These are phyloP conservation scores for Drosophila burlai DNA, from an alignment of 1,140 invertebrate genomes.

Conservation along the genomic window DNA sequence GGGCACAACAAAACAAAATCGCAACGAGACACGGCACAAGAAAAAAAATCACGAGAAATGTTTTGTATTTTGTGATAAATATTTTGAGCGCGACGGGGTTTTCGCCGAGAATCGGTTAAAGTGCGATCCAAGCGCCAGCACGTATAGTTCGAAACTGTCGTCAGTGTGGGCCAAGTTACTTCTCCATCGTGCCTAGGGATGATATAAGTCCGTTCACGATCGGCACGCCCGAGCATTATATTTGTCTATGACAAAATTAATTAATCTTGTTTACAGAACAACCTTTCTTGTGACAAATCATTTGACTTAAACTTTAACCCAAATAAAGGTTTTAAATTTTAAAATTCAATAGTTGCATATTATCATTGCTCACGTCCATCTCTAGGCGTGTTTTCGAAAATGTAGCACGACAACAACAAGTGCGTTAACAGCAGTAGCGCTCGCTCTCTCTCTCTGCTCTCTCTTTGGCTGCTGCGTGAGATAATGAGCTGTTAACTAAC, in stretches of 20 bases:
- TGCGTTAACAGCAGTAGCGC: not conserved
- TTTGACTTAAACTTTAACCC: not conserved
- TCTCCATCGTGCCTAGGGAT: not conserved
- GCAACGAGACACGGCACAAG: conserved; percentile 16
- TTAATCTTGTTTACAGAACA: not conserved
- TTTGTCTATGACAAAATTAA: not conserved
- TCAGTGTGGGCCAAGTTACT: conserved; percentile 68
- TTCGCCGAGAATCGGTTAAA: conserved; percentile 18
- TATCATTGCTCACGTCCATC: conserved; percentile 1
- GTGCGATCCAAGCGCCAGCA: conserved; percentile 53
- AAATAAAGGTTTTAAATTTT: not conserved
- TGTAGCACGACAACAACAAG: not conserved
- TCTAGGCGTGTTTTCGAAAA: conserved; percentile 6
- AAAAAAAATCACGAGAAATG: conserved; percentile 31
- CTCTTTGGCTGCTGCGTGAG: not conserved
- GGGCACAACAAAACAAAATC: conserved; percentile 19
- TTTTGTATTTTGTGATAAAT: conserved; percentile 32
- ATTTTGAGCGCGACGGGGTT: conserved; percentile 21
- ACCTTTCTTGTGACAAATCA: not conserved
- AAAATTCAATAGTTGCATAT: not conserved
- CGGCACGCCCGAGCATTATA: not conserved
- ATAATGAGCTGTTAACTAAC: conserved; percentile 2
- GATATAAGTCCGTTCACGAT: not conserved
- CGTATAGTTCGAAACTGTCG: conserved; percentile 71
- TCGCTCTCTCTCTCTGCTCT: not conserved